Evolutionary conservation across 1,140 invertebrate genomes (phyloP), one percentile per base, ranked within the genome.

Genomic region (Oncopodura yosiiana): DNA sequence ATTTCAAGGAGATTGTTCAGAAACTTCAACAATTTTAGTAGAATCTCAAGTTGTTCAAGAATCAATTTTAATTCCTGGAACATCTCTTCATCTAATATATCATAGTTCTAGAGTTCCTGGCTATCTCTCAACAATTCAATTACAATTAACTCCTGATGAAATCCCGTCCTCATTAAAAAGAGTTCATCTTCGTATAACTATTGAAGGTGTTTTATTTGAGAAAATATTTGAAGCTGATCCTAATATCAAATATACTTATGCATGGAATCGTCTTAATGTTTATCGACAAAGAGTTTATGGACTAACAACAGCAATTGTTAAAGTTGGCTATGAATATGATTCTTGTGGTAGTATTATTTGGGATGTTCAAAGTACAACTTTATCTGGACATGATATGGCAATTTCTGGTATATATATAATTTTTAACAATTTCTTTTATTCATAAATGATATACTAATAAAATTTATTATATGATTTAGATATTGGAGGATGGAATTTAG

Each of bases 241-340:
- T 1, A 81, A 89, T 9, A 91, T 97, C 39, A 94, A 93, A 68
- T 95, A 92, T 67, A 94, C 91, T 0, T 97, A 94, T 68, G 83
- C 90, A 0, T 97, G 94, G 94, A 93, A 96, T 68, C 77, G 92
- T 56, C 72, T 90, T 2, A 97, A 98, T 68, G 90, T 94, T n/a
- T 97, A 96, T 68, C 67, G 88, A 27, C 93, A 97, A 73, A 78
- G 90, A 52, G 92, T 97, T 24, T 92, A 90, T 65, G 88, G 88
- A 0, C 84, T 90, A 0, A 90, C 88, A 0, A 90, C 86, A 1
- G 88, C 87, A 2, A 77, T 89, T 71, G 91, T 98, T 0, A 91
- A 88, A 74, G 90, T 97, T 14, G 94, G 94, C 0, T 97, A 96
- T 69, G 86, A 95, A 68, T 96, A 97, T 67, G 83, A 77, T 19